Evolutionary conservation across 1,140 invertebrate genomes (phyloP).

Genomic region (Atta texana): DNA sequence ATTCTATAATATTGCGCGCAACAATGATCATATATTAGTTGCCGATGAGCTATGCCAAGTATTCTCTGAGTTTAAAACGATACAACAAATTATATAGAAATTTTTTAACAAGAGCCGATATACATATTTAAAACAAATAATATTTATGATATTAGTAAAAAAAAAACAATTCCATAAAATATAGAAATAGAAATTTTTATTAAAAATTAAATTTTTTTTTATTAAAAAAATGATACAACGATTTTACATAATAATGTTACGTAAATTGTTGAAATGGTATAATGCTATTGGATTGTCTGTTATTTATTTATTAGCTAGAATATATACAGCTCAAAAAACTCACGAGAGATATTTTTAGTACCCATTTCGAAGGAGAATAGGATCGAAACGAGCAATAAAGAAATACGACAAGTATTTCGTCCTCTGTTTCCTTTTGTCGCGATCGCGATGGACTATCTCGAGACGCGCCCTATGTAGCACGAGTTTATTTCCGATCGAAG

Average conservation of each 20-base stretch:
- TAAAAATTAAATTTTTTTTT: background rate
- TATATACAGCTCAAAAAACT: background rate
- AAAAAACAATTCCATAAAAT: background rate
- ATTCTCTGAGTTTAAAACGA: background rate
- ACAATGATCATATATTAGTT: background rate
- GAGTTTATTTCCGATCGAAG: conserved; percentile 57
- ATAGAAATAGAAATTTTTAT: background rate
- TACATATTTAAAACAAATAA: background rate
- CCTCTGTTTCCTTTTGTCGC: conserved; percentile 43
- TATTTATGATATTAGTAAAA: background rate
- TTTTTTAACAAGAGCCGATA: background rate
- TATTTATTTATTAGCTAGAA: background rate
- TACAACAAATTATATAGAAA: background rate
- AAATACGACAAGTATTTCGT: conserved; percentile 50
- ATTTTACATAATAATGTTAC: background rate
- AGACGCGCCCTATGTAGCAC: conserved; percentile 17
- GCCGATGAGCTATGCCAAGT: background rate
- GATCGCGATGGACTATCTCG: conserved; percentile 42
- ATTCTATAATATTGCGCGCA: background rate
- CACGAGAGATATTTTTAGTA: conserved; percentile 30
- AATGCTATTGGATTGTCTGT: background rate
- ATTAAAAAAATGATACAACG: background rate
- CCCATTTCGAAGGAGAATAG: conserved; percentile 37
- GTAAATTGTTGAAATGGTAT: background rate
- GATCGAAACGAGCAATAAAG: conserved; percentile 49